Base-by-base conservation (phyloP, 2,797 vertebrate species). In the Ctenopoma multispine region DNA sequence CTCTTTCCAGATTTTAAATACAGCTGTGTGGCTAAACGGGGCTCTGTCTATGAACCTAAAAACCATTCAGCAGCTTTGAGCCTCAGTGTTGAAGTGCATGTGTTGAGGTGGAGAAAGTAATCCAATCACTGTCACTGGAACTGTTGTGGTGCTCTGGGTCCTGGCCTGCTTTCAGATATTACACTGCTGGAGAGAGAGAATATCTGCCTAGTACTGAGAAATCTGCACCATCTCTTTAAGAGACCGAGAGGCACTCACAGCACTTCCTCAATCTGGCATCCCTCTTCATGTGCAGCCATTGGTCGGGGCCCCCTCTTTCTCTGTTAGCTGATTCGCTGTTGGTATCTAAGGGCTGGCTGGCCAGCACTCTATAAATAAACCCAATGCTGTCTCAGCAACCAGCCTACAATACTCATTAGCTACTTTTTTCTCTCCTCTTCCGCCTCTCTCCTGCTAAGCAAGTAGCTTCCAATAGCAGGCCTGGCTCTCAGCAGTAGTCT, bases 321-420 rank as follows among this genome's bases (percentile, higher is more conserved):
- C 92, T 83, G 51, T 85, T 77, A 92, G 85, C 92, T 92, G 86
- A 95, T 95, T 95, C 84, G 94, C 88, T 92, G 92, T 85, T 88
- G 92, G 95, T 96, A 95, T 95, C 95, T 92, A 96, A 95, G 95
- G 95, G 94, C 93, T 93, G 94, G 93, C 91, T 94, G 92, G 92
- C 88, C 91, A 94, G 92, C 89, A 72, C 94, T 94, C 94, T 95
- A 95, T 94, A 96, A 96, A 95, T 95, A 95, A 96, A 94, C 93
- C 86, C 90, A 90, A 91, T 96, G 94, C 95, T 95, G 94, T 94
- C 94, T 96, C 95, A 96, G 95, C 95, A 96, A 93, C 92, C 92
- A 94, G 90, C 92, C 86, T 81, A 87, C 87, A 90, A 84, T 86
- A 89, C 82, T 90, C 87, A 91, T 91, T 91, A 89, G 89, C 90